Conservation (phyloP, 2,113 vertebrate species). For the Mormyrus iriodes region DNA sequence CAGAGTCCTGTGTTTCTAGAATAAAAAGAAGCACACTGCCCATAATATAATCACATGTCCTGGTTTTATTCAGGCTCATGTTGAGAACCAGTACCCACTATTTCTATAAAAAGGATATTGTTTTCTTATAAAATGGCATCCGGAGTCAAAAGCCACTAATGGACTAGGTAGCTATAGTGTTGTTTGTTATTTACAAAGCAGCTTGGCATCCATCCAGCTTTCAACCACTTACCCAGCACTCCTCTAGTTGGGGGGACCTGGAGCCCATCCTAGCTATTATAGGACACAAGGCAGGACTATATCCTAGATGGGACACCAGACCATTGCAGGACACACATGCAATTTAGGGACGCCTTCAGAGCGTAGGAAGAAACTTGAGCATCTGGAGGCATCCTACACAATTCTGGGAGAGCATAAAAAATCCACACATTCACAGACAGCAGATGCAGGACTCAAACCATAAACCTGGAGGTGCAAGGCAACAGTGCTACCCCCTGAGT, state of each 20-base stretch:
- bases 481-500: neutral
- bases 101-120: neutral
- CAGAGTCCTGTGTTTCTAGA: neutral
- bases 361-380: neutral
- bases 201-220: neutral
- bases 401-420: neutral
- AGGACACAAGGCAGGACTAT: neutral
- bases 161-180: neutral
- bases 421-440: neutral
- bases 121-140: neutral
- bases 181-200: neutral
- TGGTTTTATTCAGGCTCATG: neutral
- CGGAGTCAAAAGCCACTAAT: neutral
- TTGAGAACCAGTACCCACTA: neutral
- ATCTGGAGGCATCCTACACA: neutral
- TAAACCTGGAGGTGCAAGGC: neutral
- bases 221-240: neutral
- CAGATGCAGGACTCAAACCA: neutral
- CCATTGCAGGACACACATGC: neutral
- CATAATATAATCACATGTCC: neutral
- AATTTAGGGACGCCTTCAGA: neutral
- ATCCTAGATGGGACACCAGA: neutral
- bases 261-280: neutral
- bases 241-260: neutral
- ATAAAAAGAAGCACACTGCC: neutral